Evolutionary conservation across 2,888 invertebrate genomes (phyloP), one percentile per base, ranked within the genome.

Genomic region (Polydrusus pterygomalis): DNA sequence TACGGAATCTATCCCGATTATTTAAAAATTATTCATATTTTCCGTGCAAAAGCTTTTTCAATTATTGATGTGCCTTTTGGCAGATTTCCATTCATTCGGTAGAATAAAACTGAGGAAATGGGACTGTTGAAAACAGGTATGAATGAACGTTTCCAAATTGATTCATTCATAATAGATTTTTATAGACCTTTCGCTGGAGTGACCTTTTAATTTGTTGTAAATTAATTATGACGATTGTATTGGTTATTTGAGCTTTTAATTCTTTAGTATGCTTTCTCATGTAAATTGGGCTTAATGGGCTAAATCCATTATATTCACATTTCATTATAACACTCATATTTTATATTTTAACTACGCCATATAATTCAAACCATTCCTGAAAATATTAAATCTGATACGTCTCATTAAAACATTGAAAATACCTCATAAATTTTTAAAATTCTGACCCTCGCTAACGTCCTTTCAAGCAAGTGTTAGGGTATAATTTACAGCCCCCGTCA

Each of bases 401-500:
- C 65, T 40, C 72, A 56, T 72, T 72, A 65, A 18, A 72, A 65
- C 65, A 72, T 38, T 49, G 54, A 65, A 72, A 72, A 72, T 56
- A 45, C 30, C 71, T 45, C 72, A 64, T 72, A 65, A 72, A 72
- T 72, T 45, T 62, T 20, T 58, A 67, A 70, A 70, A 75, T 71
- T 75, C 62, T 51, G 62, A 58, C 67, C 75, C 71, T 70, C 67
- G 25, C 38, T 20, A 64, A 71, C 70, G 60, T 71, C 74, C 73
- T 67, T 74, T 68, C 51, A 74, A 74, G 60, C 68, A 67, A 68
- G 30, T 74, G 68, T 67, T 47, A 67, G 58, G 67, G 68, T 68
- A 68, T 74, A 74, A 74, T 74, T 74, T 74, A 74, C 60, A 25
- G 68, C 51, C 49, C 34, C 38, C 68, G 68, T 74, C 73, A 74